phyloP scores from a whole-genome alignment of 2,888 invertebrate genomes.

The Julus scanicus region DNA sequence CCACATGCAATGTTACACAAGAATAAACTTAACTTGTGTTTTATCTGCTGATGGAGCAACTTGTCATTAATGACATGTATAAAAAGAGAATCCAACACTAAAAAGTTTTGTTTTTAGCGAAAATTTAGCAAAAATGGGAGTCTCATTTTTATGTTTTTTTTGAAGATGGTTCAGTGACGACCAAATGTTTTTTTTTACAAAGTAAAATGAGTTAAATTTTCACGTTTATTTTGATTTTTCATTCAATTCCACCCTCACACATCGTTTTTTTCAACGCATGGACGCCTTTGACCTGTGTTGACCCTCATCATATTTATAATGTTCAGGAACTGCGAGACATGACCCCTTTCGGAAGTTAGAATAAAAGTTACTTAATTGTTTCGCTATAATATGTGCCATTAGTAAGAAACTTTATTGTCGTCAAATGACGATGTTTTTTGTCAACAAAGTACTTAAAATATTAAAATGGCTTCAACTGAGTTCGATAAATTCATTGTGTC shows the following conservation, averaged over 20 bases:
- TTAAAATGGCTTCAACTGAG: neutral
- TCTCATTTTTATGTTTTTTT: neutral
- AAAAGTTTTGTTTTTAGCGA: neutral
- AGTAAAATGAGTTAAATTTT: neutral
- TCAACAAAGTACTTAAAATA: neutral
- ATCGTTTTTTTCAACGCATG: neutral
- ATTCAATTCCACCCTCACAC: neutral
- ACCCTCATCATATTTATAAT: slow-evolving; percentile 32
- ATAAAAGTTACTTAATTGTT: slow-evolving; percentile 24
- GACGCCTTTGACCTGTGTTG: slow-evolving; percentile 51
- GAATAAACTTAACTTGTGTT: neutral
- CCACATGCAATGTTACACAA: neutral
- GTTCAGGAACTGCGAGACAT: slow-evolving; percentile 31
- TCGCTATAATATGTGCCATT: neutral
- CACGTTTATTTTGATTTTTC: neutral
- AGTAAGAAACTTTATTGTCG: neutral
- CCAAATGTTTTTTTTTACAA: neutral
- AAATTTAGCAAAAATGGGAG: neutral
- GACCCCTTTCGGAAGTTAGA: slow-evolving; percentile 13
- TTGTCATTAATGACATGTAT: too few relatives aligned
- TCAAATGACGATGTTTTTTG: neutral
- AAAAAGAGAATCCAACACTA: too few relatives aligned
- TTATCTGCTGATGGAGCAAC: too few relatives aligned
- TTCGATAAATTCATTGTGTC: neutral
- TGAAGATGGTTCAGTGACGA: neutral